These are phyloP conservation scores for Pithys albifrons DNA, from an alignment of 2,113 vertebrate genomes.

Conservation along the genomic window DNA sequence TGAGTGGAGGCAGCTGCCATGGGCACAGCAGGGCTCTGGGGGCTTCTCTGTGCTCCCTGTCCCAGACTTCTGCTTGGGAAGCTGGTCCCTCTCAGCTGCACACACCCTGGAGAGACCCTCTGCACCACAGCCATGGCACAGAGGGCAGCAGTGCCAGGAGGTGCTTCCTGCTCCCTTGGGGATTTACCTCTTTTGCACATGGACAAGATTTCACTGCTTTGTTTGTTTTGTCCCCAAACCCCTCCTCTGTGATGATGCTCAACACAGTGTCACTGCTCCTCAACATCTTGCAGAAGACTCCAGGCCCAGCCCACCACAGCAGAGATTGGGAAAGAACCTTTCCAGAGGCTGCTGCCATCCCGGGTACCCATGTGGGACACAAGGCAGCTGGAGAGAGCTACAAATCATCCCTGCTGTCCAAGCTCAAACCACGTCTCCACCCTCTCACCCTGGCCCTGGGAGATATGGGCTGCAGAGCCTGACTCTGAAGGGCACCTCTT, in stretches of 20 bases:
- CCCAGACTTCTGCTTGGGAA: not conserved
- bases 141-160: not conserved
- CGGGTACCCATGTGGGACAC: fast-evolving
- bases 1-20: not conserved
- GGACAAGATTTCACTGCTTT: not conserved
- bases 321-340: not conserved
- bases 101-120: not conserved
- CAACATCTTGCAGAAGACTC: not conserved
- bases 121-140: not conserved
- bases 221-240: not conserved
- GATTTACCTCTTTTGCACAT: not conserved
- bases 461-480: not conserved
- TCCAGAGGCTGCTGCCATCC: not conserved
- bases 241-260: not conserved
- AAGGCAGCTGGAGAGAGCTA: not conserved
- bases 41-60: not conserved
- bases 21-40: fast-evolving
- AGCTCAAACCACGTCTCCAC: not conserved
- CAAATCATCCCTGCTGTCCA: not conserved
- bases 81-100: not conserved
- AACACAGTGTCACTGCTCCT: not conserved
- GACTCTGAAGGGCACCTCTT: not conserved
- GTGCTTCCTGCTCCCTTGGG: not conserved
- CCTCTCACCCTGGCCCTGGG: not conserved
- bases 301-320: not conserved